Evolutionary conservation across 2,797 vertebrate species (phyloP).

Genomic region (Aratinga solstitialis): DNA sequence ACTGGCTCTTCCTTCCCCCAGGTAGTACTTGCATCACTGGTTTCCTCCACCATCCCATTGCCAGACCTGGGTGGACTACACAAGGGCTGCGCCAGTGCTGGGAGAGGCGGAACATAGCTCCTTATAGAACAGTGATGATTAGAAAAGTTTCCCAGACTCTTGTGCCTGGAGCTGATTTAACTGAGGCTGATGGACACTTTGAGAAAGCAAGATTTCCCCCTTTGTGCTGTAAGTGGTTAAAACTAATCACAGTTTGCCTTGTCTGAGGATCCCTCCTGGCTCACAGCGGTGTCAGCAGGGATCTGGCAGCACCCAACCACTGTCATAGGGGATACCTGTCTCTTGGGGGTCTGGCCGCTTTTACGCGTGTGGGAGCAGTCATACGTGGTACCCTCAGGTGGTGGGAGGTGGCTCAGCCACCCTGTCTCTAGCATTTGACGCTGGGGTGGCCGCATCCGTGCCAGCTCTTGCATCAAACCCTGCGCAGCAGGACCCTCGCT

Average conservation of each 20-base stretch:
- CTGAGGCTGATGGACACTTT: not conserved
- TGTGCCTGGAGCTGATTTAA: not conserved
- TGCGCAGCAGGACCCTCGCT: accelerated
- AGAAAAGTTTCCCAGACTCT: accelerated
- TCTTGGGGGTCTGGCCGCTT: not conserved
- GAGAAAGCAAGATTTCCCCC: not conserved
- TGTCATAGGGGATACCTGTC: not conserved
- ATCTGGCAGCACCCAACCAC: not conserved
- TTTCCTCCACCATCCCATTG: not conserved
- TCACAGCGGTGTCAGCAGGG: not conserved
- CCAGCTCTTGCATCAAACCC: accelerated
- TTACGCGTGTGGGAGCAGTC: not conserved
- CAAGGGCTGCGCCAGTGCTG: accelerated
- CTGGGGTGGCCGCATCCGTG: accelerated
- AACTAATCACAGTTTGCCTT: not conserved
- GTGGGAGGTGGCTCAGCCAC: not conserved
- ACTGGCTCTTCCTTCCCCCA: accelerated
- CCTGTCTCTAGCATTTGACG: accelerated
- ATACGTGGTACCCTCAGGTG: accelerated
- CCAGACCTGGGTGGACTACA: too few relatives aligned
- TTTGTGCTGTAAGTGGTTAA: not conserved
- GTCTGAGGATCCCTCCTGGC: not conserved
- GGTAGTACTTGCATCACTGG: accelerated
- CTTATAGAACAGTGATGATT: accelerated
- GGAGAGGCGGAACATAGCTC: too few relatives aligned